A percentile compares a stretch with the other conserved stretches of the same genome.
phyloP scores from a whole-genome alignment of 2,113 vertebrate genomes.

The Platichthys stellatus region DNA sequence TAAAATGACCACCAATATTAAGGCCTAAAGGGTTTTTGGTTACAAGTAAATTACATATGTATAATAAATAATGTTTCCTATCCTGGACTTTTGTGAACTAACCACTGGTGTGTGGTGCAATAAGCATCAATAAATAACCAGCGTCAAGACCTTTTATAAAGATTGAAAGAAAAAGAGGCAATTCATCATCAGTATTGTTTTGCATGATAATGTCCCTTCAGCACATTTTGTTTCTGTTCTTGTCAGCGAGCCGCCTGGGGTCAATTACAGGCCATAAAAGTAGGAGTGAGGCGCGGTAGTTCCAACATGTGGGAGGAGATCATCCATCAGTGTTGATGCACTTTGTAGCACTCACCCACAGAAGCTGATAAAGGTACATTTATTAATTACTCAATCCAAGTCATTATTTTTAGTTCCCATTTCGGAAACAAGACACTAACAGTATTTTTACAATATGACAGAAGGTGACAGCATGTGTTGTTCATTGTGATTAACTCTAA shows the following conservation, averaged over 20 bases:
- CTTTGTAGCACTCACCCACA: neutral
- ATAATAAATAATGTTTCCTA: no score
- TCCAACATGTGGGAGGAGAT: constrained; percentile 20
- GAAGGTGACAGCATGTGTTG: neutral
- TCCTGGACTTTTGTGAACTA: neutral
- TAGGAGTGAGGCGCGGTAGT: constrained; percentile 18
- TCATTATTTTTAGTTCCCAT: neutral
- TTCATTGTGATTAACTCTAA: neutral
- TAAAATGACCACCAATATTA: no score
- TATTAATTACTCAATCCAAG: neutral
- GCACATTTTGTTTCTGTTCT: constrained; percentile 3
- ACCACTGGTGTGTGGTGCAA: neutral
- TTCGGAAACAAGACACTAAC: neutral
- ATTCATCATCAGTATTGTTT: neutral
- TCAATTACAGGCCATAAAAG: constrained; percentile 13
- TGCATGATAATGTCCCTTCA: neutral
- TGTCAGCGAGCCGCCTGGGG: neutral
- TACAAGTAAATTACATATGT: no score
- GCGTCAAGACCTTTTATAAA: neutral
- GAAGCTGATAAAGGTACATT: neutral
- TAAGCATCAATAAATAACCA: neutral
- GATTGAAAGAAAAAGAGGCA: neutral
- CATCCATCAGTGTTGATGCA: neutral
- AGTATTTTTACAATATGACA: neutral
- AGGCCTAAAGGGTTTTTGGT: no score